phyloP scores from a whole-genome alignment of 2,113 vertebrate species.

The Saccopteryx bilineata region DNA sequence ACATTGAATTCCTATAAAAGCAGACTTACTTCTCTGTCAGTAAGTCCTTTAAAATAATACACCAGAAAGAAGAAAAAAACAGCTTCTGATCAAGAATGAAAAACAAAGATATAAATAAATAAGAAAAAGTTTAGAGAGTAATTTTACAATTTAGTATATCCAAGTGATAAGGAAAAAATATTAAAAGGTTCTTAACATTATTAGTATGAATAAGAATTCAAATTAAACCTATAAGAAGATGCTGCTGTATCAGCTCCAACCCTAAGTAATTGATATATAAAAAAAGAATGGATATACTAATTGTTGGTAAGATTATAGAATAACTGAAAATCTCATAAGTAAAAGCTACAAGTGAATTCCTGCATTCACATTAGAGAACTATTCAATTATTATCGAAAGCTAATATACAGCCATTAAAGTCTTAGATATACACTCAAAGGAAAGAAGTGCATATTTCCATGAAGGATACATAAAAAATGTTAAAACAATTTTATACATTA shows the following conservation, averaged over 20 bases:
- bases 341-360: neutral
- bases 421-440: neutral
- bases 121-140: neutral
- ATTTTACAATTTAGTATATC: neutral
- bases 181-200: neutral
- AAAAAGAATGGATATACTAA: neutral
- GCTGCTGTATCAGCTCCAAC: neutral
- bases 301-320: neutral
- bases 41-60: neutral
- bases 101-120: neutral
- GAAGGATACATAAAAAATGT: neutral
- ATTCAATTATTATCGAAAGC: neutral
- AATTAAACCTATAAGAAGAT: neutral
- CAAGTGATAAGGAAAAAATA: slow-evolving; percentile 13
- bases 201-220: neutral
- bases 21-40: neutral
- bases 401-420: neutral
- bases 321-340: neutral
- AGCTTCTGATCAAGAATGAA: neutral
- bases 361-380: neutral
- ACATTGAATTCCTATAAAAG: neutral
- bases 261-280: neutral
- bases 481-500: neutral
- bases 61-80: neutral
- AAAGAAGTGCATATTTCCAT: neutral